Evolutionary conservation across 2,888 invertebrate genomes (phyloP), one percentile per base, ranked within the genome.

Genomic region (Lasiommata megera): DNA sequence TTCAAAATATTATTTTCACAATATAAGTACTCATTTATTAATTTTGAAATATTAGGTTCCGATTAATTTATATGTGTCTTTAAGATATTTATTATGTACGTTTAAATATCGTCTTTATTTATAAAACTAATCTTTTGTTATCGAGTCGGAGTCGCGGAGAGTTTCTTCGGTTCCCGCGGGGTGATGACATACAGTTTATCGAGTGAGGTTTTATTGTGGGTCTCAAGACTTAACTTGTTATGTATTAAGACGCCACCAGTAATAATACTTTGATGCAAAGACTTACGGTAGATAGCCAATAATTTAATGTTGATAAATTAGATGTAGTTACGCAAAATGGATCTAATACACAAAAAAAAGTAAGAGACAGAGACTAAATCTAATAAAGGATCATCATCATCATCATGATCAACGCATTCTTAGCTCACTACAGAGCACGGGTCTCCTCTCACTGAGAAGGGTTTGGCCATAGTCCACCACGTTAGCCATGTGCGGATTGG

Each of bases 1-100:
- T 89, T 88, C 89, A 88, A 89, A 90, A 90, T 90, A 90, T 89
- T 90, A 89, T 90, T 89, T 90, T 90, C 89, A 90, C 89, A 90
- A 90, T 89, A 88, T 90, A 89, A 90, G 88, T 89, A 89, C 88
- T 89, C 89, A 90, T 90, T 90, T 89, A 90, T 90, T 90, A 90
- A 90, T 90, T 90, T 90, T 89, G 89, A 90, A 89, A 89, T 90
- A 90, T 90, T 89, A 90, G 86, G 89, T 89, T 88, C 88, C 88
- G 89, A 90, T 89, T 89, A 89, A 90, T 90, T 89, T 90, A 90
- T 90, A 85, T 85, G 88, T 89, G 88, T 89, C 89, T 88, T 89
- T 89, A 87, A 84, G 89, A 88, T 89, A 90, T 90, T 89, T 89
- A 90, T 90, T 86, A 85, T 85, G 84, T 88, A 88, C 89, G 89